phyloP scores from a whole-genome alignment of 64 coral and sea anemone species.

The Platygyra sinensis region DNA sequence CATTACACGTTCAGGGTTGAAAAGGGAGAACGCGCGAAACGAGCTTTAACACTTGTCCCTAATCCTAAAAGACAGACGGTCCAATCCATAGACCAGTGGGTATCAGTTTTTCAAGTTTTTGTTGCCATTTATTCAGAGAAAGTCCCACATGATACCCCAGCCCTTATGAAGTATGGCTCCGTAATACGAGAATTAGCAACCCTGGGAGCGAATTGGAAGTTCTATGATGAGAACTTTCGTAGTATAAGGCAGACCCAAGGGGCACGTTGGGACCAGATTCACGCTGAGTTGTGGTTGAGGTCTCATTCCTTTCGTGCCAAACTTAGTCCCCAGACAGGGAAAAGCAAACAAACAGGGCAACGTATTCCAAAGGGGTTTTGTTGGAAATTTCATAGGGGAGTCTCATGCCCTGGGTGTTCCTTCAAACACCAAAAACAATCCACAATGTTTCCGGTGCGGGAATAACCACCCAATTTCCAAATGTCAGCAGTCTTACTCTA shows the following conservation, averaged over 20 bases:
- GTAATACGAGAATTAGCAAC: conserved; percentile 45
- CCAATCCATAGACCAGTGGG: conserved; percentile 33
- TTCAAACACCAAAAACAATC: no score
- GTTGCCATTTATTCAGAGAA: neutral
- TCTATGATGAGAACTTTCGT: conserved; percentile 30
- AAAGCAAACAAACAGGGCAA: no score
- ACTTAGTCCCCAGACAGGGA: neutral
- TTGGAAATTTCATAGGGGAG: no score
- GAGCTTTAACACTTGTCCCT: neutral
- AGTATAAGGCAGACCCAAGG: neutral
- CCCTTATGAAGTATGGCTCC: conserved; percentile 60
- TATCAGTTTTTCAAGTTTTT: conserved; percentile 31
- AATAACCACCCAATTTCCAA: no score
- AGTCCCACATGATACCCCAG: neutral
- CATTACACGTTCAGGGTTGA: neutral
- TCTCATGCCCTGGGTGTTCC: no score
- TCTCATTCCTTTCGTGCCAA: neutral
- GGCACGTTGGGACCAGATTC: neutral
- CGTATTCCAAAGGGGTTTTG: no score
- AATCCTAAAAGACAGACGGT: neutral
- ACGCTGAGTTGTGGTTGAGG: neutral
- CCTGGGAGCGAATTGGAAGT: conserved; percentile 37
- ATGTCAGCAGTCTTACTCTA: no score
- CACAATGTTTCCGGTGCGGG: no score
- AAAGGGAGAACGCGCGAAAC: neutral